Conservation (phyloP, 2,888 invertebrate species). For the Lepetodrilus schrolli region DNA sequence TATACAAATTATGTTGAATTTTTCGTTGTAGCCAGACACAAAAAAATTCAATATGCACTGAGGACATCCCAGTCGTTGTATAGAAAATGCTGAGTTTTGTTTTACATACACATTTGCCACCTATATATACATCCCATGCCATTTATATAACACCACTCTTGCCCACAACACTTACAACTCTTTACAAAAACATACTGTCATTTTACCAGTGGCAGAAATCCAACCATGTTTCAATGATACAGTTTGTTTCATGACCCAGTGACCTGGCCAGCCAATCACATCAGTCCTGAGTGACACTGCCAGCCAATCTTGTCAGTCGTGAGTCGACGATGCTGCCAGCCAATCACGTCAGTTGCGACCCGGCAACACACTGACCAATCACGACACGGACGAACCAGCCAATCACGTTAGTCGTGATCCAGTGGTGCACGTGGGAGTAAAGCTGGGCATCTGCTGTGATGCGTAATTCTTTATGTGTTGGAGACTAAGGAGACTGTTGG, state of each 20-base stretch:
- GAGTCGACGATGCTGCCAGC: no score
- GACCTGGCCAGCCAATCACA: neutral
- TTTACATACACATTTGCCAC: neutral
- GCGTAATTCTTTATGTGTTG: slow-evolving; percentile 93
- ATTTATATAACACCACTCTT: neutral
- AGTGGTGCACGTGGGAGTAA: slow-evolving; percentile 62
- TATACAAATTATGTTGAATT: no score
- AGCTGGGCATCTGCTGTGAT: slow-evolving; percentile 69
- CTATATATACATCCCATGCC: neutral
- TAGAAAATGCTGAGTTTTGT: neutral
- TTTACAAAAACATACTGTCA: slow-evolving; percentile 4
- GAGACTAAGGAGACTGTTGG: slow-evolving; percentile 78
- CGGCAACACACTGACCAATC: slow-evolving; percentile 61
- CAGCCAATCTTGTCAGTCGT: slow-evolving; percentile 3
- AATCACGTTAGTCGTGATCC: slow-evolving; percentile 63
- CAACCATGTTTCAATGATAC: no score
- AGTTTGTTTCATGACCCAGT: no score
- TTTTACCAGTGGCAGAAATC: slow-evolving; percentile 12
- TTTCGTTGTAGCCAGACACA: neutral
- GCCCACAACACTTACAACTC: neutral
- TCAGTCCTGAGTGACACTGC: neutral
- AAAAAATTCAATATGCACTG: neutral
- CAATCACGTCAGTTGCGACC: slow-evolving; percentile 62
- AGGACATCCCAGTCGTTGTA: neutral
- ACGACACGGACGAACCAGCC: no score